Evolutionary conservation across 2,797 vertebrate species (phyloP).

Genomic region (Halcyon leucocephala): DNA sequence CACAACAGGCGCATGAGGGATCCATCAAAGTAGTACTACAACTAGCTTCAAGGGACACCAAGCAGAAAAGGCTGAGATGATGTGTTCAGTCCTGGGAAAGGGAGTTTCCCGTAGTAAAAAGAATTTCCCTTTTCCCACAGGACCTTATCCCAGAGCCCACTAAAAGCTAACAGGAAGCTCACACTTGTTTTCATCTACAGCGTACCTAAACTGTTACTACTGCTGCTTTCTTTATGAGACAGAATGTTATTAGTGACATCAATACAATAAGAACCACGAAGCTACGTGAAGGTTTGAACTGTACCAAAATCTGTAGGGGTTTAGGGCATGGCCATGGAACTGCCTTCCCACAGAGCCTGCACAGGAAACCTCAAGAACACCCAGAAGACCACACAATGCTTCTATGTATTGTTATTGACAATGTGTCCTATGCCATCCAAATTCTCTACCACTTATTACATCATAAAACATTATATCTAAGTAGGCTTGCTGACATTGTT

Average conservation of each 20-base stretch:
- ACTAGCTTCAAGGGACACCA: not conserved
- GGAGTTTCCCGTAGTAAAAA: not conserved
- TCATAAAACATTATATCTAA: not conserved
- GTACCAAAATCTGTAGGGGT: not conserved
- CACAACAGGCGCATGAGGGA: not conserved
- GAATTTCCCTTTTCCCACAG: not conserved
- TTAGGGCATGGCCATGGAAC: not conserved
- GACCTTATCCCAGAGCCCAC: not conserved
- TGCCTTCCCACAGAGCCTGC: accelerated
- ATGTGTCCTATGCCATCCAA: not conserved
- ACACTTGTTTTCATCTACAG: not conserved
- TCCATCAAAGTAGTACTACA: not conserved
- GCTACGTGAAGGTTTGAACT: not conserved
- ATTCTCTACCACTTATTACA: not conserved
- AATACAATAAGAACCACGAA: not conserved
- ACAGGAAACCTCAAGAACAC: not conserved
- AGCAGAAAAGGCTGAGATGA: not conserved
- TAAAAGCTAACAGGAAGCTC: not conserved
- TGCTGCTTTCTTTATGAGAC: not conserved
- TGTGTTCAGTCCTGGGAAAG: accelerated
- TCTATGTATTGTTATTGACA: not conserved
- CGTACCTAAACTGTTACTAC: not conserved
- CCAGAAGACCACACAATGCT: not conserved
- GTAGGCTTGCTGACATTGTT: not conserved
- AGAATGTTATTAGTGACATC: not conserved